phyloP scores from a whole-genome alignment of 1,140 invertebrate species.

The Lasioglossum albipes region DNA sequence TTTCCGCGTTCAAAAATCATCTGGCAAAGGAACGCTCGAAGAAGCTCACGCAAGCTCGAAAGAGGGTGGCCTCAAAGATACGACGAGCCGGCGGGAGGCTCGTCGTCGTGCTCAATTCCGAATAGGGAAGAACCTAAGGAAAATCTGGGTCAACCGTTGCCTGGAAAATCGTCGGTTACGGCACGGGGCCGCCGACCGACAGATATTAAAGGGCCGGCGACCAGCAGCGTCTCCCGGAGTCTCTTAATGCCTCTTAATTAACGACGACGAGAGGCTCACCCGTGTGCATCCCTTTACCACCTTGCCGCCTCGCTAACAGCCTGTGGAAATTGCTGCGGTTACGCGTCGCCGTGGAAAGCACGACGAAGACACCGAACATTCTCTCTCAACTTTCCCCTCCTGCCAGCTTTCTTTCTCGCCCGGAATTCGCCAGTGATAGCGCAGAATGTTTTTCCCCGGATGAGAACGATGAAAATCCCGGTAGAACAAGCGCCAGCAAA shows the following conservation, averaged over 20 bases:
- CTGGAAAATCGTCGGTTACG: slow-evolving; percentile 51
- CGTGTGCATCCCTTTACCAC: slow-evolving; percentile 53
- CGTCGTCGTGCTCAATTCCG: slow-evolving; percentile 19
- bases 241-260: slow-evolving; percentile 65
- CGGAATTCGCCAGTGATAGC: no score
- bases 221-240: slow-evolving; percentile 47
- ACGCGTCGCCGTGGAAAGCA: slow-evolving; percentile 19
- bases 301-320: slow-evolving; percentile 53
- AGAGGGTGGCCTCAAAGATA: background rate
- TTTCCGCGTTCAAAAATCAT: background rate
- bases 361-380: no score
- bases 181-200: slow-evolving; percentile 35
- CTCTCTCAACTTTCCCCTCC: no score
- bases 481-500: no score
- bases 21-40: background rate
- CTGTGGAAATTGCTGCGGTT: slow-evolving; percentile 53
- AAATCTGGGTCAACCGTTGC: slow-evolving; percentile 47
- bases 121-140: slow-evolving; percentile 6
- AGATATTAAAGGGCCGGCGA: slow-evolving; percentile 59
- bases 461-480: no score
- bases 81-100: background rate
- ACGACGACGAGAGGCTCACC: slow-evolving; percentile 49
- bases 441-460: no score
- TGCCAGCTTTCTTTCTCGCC: no score
- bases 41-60: background rate